phyloP scores from a whole-genome alignment of 2,888 invertebrate species.

The Helobdella robusta region DNA sequence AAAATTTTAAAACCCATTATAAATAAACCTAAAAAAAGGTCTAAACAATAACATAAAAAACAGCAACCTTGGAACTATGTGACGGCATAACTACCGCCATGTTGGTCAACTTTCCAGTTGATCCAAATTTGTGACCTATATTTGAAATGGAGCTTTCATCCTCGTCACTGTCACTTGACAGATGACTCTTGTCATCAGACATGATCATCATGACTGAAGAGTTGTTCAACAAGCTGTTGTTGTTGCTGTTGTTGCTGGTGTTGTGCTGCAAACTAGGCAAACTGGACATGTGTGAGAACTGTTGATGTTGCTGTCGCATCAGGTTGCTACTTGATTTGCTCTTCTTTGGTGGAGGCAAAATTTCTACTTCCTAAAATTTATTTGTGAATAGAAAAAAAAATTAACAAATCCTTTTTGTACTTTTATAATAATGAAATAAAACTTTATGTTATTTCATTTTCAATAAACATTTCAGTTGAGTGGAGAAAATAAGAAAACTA shows the following conservation, averaged over 20 bases:
- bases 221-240: background rate
- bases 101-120: constrained; percentile 14
- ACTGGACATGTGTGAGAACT: background rate
- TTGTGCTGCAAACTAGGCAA: background rate
- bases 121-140: background rate
- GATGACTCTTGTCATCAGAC: background rate
- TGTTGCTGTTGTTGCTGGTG: background rate
- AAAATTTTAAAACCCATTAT: too few relatives aligned
- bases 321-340: background rate
- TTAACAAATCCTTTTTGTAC: too few relatives aligned
- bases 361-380: constrained; percentile 26
- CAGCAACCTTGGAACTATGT: constrained; percentile 10
- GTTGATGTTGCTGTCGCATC: background rate
- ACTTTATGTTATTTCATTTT: too few relatives aligned
- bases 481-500: background rate
- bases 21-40: too few relatives aligned
- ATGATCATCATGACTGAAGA: background rate
- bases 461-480: too few relatives aligned
- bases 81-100: constrained; percentile 17
- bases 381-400: too few relatives aligned
- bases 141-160: background rate
- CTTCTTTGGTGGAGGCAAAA: constrained; percentile 20
- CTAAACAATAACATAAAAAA: background rate
- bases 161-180: constrained; percentile 19
- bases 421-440: too few relatives aligned